phyloP scores from a whole-genome alignment of 1,140 invertebrate genomes.

The Metopolophium dirhodum region DNA sequence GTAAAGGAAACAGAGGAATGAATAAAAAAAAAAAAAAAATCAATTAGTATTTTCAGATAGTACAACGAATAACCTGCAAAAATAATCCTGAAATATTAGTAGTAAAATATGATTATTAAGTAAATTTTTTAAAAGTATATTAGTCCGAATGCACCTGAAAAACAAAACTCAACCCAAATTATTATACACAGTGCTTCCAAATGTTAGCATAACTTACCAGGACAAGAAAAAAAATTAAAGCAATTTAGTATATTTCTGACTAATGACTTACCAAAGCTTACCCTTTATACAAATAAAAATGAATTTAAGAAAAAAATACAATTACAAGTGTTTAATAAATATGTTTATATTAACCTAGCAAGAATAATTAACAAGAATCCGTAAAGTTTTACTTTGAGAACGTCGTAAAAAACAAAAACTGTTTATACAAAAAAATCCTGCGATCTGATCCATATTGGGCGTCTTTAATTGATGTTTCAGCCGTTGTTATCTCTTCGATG shows the following conservation, averaged over 20 bases:
- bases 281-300: constrained; percentile 43
- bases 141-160: constrained; percentile 52
- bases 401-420: constrained; percentile 47
- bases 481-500: constrained; percentile 49
- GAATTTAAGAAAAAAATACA: constrained; percentile 45
- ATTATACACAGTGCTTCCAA: constrained; percentile 54
- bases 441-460: constrained; percentile 30
- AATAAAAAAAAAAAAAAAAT: constrained; percentile 57
- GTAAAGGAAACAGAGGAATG: constrained; percentile 47
- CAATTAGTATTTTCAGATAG: constrained; percentile 38
- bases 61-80: constrained; percentile 48
- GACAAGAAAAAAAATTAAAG: constrained; percentile 26
- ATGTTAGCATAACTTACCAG: constrained; percentile 54
- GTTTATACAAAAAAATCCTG: constrained; percentile 54
- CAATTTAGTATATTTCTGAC: constrained; percentile 29
- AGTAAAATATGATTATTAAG: not conserved
- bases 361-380: constrained; percentile 44
- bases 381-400: constrained; percentile 53
- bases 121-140: constrained; percentile 19
- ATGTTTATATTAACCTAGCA: constrained; percentile 39
- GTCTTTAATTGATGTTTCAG: constrained; percentile 42
- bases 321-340: constrained; percentile 21
- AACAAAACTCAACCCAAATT: constrained; percentile 57
- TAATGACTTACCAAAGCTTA: constrained; percentile 50
- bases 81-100: constrained; percentile 45